Conservation (phyloP, 2,113 vertebrate genomes). For the Takifugu bimaculatus region DNA sequence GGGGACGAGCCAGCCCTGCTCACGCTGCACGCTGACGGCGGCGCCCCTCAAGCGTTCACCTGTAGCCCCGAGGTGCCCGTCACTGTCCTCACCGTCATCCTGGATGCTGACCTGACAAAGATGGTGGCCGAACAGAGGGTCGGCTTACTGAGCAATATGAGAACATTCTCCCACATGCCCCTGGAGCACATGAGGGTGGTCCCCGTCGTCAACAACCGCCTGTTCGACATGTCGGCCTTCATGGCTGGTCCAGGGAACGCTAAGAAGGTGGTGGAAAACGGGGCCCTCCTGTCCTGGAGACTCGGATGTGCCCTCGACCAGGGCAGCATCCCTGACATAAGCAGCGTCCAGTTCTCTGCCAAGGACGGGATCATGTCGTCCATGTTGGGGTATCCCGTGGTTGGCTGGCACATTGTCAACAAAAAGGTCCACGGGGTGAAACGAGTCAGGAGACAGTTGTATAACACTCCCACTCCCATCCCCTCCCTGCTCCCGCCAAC, state of each 20-base stretch:
- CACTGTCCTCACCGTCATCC: conserved; percentile 91
- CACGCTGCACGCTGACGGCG: conserved; percentile 67
- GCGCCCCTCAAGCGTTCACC: conserved; percentile 72
- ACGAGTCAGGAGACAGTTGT: conserved; percentile 86
- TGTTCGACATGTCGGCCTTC: conserved; percentile 97
- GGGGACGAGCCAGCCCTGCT: conserved; percentile 80
- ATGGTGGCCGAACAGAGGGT: conserved; percentile 89
- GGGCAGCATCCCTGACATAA: conserved; percentile 87
- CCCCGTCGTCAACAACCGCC: conserved; percentile 93
- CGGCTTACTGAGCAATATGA: conserved; percentile 82
- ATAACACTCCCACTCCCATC: conserved; percentile 90
- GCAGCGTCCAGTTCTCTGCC: conserved; percentile 85
- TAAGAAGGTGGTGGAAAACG: conserved; percentile 95
- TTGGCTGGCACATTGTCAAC: conserved; percentile 97
- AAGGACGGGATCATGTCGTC: conserved; percentile 93
- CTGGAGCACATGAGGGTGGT: conserved; percentile 88
- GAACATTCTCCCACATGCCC: conserved; percentile 85
- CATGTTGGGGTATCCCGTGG: conserved; percentile 88
- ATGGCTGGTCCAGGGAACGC: conserved; percentile 98
- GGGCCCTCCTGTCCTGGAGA: conserved; percentile 92
- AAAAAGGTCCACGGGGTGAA: conserved; percentile 90
- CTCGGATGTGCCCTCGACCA: conserved; percentile 91
- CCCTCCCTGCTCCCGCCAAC: conserved; percentile 86
- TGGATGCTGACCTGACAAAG: conserved; percentile 95
- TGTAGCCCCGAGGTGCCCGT: conserved; percentile 84